These are phyloP conservation scores for Ptychodera flava DNA, from an alignment of 35 echinoderm and acorn worm species.

Conservation along the genomic window DNA sequence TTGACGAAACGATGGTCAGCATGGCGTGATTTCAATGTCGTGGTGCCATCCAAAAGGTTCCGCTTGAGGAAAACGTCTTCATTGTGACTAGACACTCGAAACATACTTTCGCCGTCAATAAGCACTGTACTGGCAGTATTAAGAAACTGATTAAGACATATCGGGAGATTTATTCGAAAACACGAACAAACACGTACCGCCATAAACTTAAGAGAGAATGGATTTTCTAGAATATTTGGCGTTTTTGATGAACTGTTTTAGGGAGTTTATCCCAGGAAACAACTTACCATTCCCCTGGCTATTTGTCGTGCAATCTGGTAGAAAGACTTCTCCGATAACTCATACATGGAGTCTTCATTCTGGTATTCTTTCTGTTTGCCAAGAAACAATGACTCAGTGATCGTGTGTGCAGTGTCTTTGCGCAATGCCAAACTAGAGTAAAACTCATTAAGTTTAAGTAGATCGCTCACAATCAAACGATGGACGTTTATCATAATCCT, in stretches of 20 bases:
- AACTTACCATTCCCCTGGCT: constrained; percentile 85
- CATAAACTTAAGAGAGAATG: background rate
- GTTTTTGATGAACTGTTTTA: background rate
- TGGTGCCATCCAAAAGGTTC: no score
- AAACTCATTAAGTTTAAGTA: background rate
- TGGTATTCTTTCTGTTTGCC: constrained; percentile 7
- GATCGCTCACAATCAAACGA: background rate
- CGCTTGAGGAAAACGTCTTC: no score
- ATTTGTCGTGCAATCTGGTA: constrained; percentile 75
- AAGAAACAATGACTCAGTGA: background rate
- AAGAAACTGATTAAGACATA: background rate
- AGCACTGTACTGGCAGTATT: background rate
- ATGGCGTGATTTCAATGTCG: no score
- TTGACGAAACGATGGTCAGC: no score
- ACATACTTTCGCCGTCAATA: background rate
- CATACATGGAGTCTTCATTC: constrained; percentile 54
- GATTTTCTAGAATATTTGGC: background rate
- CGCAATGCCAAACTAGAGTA: background rate
- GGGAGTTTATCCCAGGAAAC: no score
- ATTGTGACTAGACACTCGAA: background rate
- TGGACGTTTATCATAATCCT: background rate
- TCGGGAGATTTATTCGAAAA: background rate
- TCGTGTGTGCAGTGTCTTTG: no score
- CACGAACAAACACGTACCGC: background rate
- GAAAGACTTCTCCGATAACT: constrained; percentile 35